Conservation (phyloP, 2,113 vertebrate genomes). For the Corvus moneduloides region DNA sequence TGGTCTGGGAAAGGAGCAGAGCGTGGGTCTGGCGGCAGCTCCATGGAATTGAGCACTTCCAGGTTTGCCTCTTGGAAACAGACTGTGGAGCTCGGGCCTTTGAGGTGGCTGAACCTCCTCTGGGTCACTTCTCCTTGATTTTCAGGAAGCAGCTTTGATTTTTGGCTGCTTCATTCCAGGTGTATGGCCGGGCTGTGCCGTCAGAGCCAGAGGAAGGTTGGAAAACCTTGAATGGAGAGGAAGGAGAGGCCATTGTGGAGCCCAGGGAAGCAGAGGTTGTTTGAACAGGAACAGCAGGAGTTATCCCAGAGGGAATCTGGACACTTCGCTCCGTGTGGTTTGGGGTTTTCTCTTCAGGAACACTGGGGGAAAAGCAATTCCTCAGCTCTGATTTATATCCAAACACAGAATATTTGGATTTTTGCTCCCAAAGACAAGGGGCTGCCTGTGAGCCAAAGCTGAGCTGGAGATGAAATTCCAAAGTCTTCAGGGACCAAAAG, state of each 20-base stretch:
- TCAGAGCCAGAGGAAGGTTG: background rate
- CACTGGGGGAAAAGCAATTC: background rate
- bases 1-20: no score
- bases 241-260: background rate
- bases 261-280: background rate
- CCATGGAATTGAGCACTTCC: fast-evolving
- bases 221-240: background rate
- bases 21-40: background rate
- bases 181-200: fast-evolving
- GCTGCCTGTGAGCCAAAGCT: background rate
- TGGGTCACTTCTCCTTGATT: background rate
- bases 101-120: background rate
- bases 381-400: background rate
- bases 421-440: background rate
- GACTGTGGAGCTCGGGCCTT: background rate
- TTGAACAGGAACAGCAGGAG: background rate
- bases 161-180: background rate
- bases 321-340: fast-evolving
- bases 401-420: fast-evolving
- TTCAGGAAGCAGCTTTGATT: background rate
- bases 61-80: background rate
- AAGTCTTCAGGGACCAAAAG: background rate
- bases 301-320: background rate
- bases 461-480: background rate
- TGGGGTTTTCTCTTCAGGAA: no score